Conservation (phyloP, 2,113 vertebrate genomes). For the Corythaeola cristata region DNA sequence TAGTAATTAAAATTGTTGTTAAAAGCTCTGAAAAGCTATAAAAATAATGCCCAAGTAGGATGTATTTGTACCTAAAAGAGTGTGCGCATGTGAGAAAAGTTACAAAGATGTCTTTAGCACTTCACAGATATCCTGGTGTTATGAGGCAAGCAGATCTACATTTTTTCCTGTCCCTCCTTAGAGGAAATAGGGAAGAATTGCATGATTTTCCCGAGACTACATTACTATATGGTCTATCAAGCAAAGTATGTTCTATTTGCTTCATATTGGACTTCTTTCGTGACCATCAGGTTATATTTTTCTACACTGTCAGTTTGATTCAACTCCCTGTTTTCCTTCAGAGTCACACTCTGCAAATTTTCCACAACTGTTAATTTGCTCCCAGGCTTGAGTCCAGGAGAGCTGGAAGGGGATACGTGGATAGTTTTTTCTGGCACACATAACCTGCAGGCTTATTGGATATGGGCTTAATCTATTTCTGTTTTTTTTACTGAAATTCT, state of each 20-base stretch:
- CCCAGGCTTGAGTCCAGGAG: neutral
- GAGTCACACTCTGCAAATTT: neutral
- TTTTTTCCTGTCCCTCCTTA: neutral
- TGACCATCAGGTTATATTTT: neutral
- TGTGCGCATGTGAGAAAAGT: neutral
- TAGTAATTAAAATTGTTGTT: neutral
- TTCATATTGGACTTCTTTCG: neutral
- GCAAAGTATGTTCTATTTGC: neutral
- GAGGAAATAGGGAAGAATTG: fast-evolving
- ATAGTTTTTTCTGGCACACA: neutral
- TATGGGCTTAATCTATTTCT: neutral
- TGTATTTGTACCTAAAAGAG: neutral
- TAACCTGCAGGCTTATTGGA: neutral
- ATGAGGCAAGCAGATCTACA: neutral
- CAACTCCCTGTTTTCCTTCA: neutral
- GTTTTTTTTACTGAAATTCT: neutral
- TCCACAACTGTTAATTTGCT: neutral
- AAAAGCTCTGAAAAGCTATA: neutral
- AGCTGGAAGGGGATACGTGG: neutral
- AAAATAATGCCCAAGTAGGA: neutral
- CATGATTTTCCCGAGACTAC: neutral
- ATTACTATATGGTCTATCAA: neutral
- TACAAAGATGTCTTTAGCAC: neutral
- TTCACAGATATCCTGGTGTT: neutral
- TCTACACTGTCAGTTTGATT: neutral